Evolutionary conservation across 2,113 vertebrate genomes (phyloP).

Genomic region (Lichenostomus cassidix): DNA sequence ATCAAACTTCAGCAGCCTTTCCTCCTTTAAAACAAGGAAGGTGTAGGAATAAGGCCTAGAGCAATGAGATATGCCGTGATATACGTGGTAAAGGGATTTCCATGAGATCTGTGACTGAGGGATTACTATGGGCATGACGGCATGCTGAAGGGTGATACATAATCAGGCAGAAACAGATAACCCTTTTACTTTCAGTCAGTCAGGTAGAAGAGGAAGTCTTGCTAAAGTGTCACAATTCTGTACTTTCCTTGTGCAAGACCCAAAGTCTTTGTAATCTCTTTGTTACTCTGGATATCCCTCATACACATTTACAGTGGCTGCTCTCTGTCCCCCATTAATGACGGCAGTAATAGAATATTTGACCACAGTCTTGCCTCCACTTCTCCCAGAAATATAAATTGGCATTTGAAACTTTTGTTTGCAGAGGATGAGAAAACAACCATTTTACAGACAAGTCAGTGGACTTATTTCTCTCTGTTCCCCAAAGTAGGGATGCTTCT

Average conservation of each 20-base stretch:
- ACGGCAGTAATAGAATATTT: neutral
- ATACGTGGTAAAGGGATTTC: neutral
- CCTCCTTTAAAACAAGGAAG: neutral
- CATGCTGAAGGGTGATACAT: fast-evolving
- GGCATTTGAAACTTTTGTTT: neutral
- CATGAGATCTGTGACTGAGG: neutral
- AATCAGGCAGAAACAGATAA: neutral
- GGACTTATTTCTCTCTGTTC: neutral
- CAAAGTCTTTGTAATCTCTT: neutral
- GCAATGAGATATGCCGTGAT: neutral
- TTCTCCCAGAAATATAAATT: neutral
- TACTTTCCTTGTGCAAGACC: neutral
- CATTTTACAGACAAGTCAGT: neutral
- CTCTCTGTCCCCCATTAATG: neutral
- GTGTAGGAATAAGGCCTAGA: neutral
- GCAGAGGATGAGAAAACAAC: neutral
- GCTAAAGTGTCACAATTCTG: neutral
- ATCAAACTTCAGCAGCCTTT: neutral
- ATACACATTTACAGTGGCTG: neutral
- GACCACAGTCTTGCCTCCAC: neutral
- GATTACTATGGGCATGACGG: neutral
- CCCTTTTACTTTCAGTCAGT: neutral
- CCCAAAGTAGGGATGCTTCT: neutral
- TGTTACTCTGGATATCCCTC: neutral
- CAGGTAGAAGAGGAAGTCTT: neutral